Base-by-base conservation (phyloP, 1,140 invertebrate species). In the Drosophila nasuta region DNA sequence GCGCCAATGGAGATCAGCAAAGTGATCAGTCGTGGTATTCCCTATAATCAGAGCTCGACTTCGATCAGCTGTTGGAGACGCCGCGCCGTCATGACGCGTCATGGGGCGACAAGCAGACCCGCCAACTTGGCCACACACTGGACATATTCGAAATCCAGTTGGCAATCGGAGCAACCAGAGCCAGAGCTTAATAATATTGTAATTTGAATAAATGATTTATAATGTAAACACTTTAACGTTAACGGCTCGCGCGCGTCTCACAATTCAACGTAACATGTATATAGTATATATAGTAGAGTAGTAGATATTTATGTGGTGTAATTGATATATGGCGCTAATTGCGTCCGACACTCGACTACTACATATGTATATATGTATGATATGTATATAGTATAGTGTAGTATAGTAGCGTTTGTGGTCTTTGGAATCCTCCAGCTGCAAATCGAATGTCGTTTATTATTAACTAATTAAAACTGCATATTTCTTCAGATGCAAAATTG, bases 201-300 rank as follows among this genome's bases (percentile, higher is more conserved):
- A 85, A 88, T 88, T 89, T 88, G 75, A 88, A 88, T 88, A 88
- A 88, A 88, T 88, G 85, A 88, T 88, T 88, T 88, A 88, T 88
- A 88, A 88, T 88, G 77, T 81, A 88, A 89, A 90, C 86, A 88
- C 76, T 81, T 72, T 72, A 71, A 46, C 67, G 49, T 79, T 71
- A 72, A 73, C 65, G 57, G 71, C 33, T 30, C 65, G 65, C 76
- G 79, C 75, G 79, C 63, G 63, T 45, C 49, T 64, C 25, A 41
- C 41, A 17, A 11, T 5, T 48, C 25, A 33, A 11, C 51, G 48
- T 49, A 49, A 49, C 77, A 81, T 85, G 79, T 69, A 25, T 25
- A 25, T 25, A 25, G 3, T 25, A 25, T 25, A 25, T 25, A 4
- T 25, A 25, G 20, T 25, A 25, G 20, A 25, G 20, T 25, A 25